phyloP scores from a whole-genome alignment of 1,140 invertebrate genomes.

The Zaprionus lachaisei region DNA sequence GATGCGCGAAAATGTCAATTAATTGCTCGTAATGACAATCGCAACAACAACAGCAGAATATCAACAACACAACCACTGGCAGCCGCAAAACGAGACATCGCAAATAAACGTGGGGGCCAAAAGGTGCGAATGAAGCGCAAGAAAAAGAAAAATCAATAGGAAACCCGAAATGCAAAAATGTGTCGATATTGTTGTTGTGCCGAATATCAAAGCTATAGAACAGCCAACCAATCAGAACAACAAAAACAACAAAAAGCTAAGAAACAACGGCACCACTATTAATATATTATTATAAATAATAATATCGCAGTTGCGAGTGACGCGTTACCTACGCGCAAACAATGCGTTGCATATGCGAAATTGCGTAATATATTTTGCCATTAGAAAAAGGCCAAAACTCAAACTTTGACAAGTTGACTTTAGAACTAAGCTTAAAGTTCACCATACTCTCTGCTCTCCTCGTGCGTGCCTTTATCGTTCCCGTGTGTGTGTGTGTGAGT shows the following conservation, averaged over 20 bases:
- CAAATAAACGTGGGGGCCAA: slow-evolving; percentile 61
- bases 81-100: slow-evolving; percentile 31
- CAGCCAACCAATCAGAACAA: slow-evolving; percentile 19
- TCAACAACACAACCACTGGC: slow-evolving; percentile 28
- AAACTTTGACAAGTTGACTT: slow-evolving; percentile 42
- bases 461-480: slow-evolving; percentile 25
- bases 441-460: slow-evolving; percentile 29
- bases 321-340: slow-evolving; percentile 51
- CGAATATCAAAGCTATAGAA: slow-evolving; percentile 52
- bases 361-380: slow-evolving; percentile 70
- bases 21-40: slow-evolving; percentile 54
- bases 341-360: slow-evolving; percentile 66
- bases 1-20: slow-evolving; percentile 76
- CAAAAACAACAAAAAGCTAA: slow-evolving; percentile 27
- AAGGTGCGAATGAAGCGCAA: slow-evolving; percentile 78
- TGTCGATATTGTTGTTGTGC: slow-evolving; percentile 53
- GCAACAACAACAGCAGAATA: slow-evolving; percentile 39
- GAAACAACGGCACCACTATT: slow-evolving; percentile 46
- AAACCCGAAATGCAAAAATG: slow-evolving; percentile 64
- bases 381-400: slow-evolving; percentile 35
- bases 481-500: slow-evolving; percentile 37
- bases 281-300: slow-evolving; percentile 55
- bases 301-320: slow-evolving; percentile 35
- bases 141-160: slow-evolving; percentile 81
- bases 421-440: slow-evolving; percentile 63